Evolutionary conservation across 2,888 invertebrate species (phyloP).

Genomic region (Seira musarum): DNA sequence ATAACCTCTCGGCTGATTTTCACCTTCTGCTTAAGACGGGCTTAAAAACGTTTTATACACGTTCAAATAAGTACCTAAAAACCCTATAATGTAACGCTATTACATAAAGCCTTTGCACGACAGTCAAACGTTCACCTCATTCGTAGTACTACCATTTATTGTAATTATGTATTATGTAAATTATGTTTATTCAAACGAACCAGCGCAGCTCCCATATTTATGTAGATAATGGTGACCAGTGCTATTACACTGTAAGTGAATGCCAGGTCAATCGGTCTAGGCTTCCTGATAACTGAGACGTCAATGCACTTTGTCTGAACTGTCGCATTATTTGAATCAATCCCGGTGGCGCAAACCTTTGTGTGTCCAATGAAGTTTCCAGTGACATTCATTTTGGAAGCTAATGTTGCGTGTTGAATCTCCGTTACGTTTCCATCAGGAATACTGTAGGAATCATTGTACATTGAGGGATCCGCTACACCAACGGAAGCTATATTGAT

Average conservation of each 20-base stretch:
- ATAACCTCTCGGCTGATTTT: too few species aligned
- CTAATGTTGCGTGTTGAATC: background rate
- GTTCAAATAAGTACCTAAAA: too few species aligned
- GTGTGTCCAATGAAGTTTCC: constrained; percentile 71
- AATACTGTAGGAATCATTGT: background rate
- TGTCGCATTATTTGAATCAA: constrained; percentile 31
- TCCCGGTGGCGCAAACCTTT: constrained; percentile 66
- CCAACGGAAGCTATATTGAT: constrained; percentile 58
- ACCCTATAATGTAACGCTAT: too few species aligned
- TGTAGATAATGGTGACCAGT: constrained; percentile 85
- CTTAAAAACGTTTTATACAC: too few species aligned
- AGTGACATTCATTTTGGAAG: constrained; percentile 34
- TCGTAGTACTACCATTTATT: too few species aligned
- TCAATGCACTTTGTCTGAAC: constrained; percentile 53
- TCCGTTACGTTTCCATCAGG: background rate
- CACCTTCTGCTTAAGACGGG: too few species aligned
- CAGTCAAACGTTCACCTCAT: too few species aligned
- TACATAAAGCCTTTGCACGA: too few species aligned
- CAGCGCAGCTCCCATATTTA: constrained; percentile 93
- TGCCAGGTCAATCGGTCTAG: constrained; percentile 80
- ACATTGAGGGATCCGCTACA: background rate
- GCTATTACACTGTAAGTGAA: constrained; percentile 84
- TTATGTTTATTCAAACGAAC: too few species aligned
- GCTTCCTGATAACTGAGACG: constrained; percentile 77
- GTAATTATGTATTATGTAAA: too few species aligned